Base-by-base conservation (phyloP, 1,140 invertebrate genomes). In the Ditylenchus dipsaci region DNA sequence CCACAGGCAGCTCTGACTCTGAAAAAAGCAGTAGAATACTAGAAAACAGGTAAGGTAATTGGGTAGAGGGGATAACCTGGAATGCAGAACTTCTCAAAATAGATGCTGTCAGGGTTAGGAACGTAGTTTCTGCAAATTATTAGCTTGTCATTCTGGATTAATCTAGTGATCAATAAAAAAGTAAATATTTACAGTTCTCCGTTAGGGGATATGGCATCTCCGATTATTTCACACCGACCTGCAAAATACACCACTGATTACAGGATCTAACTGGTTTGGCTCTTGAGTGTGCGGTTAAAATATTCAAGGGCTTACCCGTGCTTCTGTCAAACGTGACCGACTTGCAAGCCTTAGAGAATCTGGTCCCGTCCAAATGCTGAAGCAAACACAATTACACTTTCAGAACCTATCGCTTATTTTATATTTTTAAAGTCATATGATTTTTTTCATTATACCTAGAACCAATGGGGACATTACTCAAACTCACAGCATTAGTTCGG, bases 31-130 rank as follows among this genome's bases (percentile, higher is more conserved):
- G n/a, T n/a, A n/a, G n/a, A 1, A 1, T 1, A 30, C 63, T 3
- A 0, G 45, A 70, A 11, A 19, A 65, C 8, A 66, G n/a, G 33
- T 60, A 38, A 38, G 11, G 33, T 11, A 38, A 38, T 11, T 5
- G 11, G 11, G 23, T 61, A 5, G 27, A 65, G 23, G 56, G 23
- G 56, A 38, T 49, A 26, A 75, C 73, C 43, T 29, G 69, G 47
- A 59, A 75, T 78, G 60, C 73, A 75, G 43, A 77, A 49, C 60
- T 75, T 75, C 45, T 75, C 73, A 60, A 75, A 75, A 33, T 75
- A 75, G 23, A 75, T 38, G 56, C 67, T 73, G 42, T 78, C 62
- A 3, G 62, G 61, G 42, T 72, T 74, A 9, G 73, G 73, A 19
- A 45, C 63, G 64, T 75, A 75, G n/a, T 71, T 71, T 19, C 49